Evolutionary conservation across 2,797 vertebrate species (phyloP).

Genomic region (Artibeus lituratus): DNA sequence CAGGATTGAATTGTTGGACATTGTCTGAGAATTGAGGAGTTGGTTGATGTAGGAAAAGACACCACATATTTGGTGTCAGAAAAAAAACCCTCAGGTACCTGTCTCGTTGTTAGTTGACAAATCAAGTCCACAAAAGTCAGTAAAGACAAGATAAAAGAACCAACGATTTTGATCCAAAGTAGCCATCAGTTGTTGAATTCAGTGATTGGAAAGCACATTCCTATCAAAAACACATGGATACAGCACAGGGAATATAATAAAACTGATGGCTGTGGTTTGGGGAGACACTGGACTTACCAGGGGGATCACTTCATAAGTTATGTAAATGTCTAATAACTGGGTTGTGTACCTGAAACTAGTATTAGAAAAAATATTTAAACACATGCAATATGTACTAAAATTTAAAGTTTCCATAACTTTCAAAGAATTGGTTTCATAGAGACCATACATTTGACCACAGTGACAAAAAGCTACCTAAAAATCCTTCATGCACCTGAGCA

Average conservation of each 20-base stretch:
- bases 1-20: not conserved
- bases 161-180: not conserved
- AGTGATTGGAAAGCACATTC: not conserved
- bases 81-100: not conserved
- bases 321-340: not conserved
- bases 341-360: not conserved
- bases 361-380: not conserved
- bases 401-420: not conserved
- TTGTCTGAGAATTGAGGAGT: not conserved
- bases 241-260: not conserved
- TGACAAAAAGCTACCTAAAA: not conserved
- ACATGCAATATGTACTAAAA: not conserved
- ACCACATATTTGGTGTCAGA: not conserved
- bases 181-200: not conserved
- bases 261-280: not conserved
- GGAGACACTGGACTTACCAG: not conserved
- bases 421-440: not conserved
- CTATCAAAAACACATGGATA: not conserved
- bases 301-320: not conserved
- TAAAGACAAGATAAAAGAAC: not conserved
- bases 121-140: not conserved
- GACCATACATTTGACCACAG: not conserved
- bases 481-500: not conserved
- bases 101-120: not conserved
- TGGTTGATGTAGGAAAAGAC: not conserved